Evolutionary conservation across 37 sponge, comb jelly and placozoan genomes (phyloP), one percentile per base, ranked within the genome.

Genomic region (Corticium candelabrum): DNA sequence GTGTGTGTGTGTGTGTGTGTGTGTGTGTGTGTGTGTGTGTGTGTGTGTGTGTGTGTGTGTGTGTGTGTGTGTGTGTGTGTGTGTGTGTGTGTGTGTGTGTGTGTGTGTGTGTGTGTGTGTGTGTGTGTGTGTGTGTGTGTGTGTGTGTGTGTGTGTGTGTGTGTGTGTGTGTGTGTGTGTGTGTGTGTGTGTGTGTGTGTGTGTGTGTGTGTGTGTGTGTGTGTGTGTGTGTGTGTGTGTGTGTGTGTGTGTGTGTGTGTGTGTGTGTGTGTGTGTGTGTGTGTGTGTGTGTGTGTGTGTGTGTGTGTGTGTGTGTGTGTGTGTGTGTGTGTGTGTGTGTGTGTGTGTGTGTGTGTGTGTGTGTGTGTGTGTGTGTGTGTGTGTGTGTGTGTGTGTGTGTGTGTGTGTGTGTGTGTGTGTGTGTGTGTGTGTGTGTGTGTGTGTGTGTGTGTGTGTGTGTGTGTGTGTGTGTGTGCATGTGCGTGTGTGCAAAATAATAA

Each of bases 11-110:
- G 81, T 72, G 81, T 81, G 74, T 81, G 74, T 72, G 50, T 81
- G 74, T 81, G 74, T 81, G 74, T 81, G 74, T 72, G 50, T 81
- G 74, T 81, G 74, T 81, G 74, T 81, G 74, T 72, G 50, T 81
- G 50, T 81, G 74, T 72, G 50, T 81, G 74, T 81, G 74, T 81
- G 74, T 72, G 74, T 81, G 74, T 81, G 74, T 72, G 43, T 72
- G 35, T 81, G 43, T 39, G 41, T 81, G 43, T 72, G 50, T 81
- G 74, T 81, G 41, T 81, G 35, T 72, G 50, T 81, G 50, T 73
- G 43, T 70, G 5, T 2, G n/a, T 38, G 37, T 69, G 39, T 1
- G 1, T 38, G 21, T 50, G 37, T 33, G 5, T 33, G 4, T 43
- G 68, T 40, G 50, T 3, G 2, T 27, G 37, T 35, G 7, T 43